phyloP scores from a whole-genome alignment of 1,140 invertebrate genomes.

The Drosophila auraria region DNA sequence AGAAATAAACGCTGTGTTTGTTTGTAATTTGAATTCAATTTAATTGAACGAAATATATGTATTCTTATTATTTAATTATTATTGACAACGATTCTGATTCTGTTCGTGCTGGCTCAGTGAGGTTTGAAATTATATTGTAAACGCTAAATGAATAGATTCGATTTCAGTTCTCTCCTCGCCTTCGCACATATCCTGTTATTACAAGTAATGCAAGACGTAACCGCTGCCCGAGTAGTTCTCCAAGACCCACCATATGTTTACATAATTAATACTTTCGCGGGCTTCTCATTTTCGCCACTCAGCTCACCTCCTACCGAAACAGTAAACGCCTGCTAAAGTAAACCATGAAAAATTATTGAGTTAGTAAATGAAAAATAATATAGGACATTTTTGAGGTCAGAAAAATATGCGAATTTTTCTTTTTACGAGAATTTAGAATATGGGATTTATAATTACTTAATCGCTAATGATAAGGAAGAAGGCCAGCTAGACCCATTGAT shows the following conservation, averaged over 20 bases:
- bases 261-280: constrained; percentile 34
- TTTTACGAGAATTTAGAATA: no score
- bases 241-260: constrained; percentile 35
- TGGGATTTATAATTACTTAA: no score
- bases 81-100: constrained; percentile 25
- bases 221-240: not conserved
- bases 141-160: not conserved
- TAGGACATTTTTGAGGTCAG: no score
- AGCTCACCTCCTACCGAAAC: not conserved
- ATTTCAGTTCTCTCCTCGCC: constrained; percentile 27
- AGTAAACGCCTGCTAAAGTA: not conserved
- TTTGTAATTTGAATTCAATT: constrained; percentile 59
- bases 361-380: no score
- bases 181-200: constrained; percentile 1
- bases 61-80: constrained; percentile 53
- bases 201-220: constrained; percentile 34
- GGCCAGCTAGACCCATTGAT: no score
- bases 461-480: no score
- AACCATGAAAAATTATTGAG: not conserved
- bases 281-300: constrained; percentile 3
- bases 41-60: constrained; percentile 43
- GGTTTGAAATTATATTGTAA: not conserved
- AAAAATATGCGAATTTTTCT: no score
- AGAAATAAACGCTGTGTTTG: constrained; percentile 38
- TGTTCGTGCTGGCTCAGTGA: constrained; percentile 6